These are phyloP conservation scores for Percina caprodes DNA, from an alignment of 2,113 vertebrate genomes.

Conservation along the genomic window DNA sequence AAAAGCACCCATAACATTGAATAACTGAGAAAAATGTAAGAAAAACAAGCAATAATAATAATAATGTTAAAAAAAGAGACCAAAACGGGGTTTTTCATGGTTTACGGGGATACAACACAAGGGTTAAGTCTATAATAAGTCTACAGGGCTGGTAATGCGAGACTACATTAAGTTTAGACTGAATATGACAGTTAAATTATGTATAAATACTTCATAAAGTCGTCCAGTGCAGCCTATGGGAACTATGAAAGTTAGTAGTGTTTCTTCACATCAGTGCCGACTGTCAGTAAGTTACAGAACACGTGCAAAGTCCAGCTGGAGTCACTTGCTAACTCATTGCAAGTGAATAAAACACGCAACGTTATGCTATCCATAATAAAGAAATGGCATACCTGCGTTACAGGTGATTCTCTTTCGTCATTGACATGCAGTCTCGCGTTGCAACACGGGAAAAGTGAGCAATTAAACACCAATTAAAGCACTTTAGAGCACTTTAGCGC, in stretches of 20 bases:
- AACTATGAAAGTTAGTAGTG: background rate
- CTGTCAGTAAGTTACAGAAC: slow-evolving; percentile 12
- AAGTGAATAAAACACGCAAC: background rate
- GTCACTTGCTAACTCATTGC: background rate
- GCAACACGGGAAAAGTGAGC: no score
- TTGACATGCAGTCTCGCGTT: background rate
- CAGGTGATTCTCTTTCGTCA: background rate
- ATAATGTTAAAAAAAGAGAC: no score
- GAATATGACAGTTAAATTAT: background rate
- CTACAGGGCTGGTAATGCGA: no score
- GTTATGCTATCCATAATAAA: background rate
- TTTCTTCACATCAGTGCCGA: slow-evolving; percentile 1
- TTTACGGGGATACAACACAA: no score
- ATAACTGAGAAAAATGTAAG: no score
- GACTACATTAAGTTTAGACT: no score
- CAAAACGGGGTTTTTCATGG: no score
- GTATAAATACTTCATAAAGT: background rate
- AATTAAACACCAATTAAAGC: background rate
- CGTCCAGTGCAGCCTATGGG: background rate
- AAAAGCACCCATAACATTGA: no score
- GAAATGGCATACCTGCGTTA: slow-evolving; percentile 22
- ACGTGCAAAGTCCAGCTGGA: slow-evolving; percentile 56
- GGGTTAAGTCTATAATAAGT: no score
- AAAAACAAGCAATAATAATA: no score
- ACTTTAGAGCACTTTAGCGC: background rate